Base-by-base conservation (phyloP, 1,140 invertebrate species). In the Zeugodacus cucurbitae region DNA sequence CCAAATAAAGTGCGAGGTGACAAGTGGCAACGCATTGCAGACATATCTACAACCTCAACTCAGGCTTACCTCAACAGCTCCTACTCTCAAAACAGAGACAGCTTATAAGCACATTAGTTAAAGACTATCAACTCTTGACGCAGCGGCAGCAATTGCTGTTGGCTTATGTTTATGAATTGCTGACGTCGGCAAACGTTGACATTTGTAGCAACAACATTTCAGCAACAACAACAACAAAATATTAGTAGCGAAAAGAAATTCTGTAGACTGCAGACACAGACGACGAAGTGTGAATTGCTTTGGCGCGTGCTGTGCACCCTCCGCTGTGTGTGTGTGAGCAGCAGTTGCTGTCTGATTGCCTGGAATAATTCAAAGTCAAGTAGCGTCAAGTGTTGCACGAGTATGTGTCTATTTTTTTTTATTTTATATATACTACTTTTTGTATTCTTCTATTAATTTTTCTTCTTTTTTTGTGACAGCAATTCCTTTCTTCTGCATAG, bases 141-240 rank as follows among this genome's bases (percentile, higher is more conserved):
- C 74, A 82, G 41, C 74, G 48, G 41, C 34, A 26, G 34, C 67
- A 74, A 67, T 67, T 78, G 70, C 37, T 29, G 34, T 48, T 82
- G 89, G 87, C 89, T 90, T 86, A 88, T 89, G 90, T 89, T 91
- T 91, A 91, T 91, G 90, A 91, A 91, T 91, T 89, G 90, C 89
- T 91, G 90, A 92, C 90, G 90, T 87, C 17, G 54, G 6, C 57
- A 86, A 86, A 86, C 41, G 67, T 85, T 88, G 88, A 88, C 88
- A 88, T 88, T 88, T 87, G 74, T n/a, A 86, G 78, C 44, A 88
- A 86, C 29, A 82, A 86, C 29, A 82, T 87, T 20, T 87, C 3
- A 1, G 22, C 20, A 20, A 57, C 85, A 59, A 59, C 57, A 32
- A 44, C 4, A 48, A 70, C 74, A 44, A 82, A 74, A 37, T 22